Percentiles rank a stretch among this genome's conserved stretches.
Evolutionary conservation across 2,888 invertebrate species (phyloP).

Genomic region (Gari tellinella): DNA sequence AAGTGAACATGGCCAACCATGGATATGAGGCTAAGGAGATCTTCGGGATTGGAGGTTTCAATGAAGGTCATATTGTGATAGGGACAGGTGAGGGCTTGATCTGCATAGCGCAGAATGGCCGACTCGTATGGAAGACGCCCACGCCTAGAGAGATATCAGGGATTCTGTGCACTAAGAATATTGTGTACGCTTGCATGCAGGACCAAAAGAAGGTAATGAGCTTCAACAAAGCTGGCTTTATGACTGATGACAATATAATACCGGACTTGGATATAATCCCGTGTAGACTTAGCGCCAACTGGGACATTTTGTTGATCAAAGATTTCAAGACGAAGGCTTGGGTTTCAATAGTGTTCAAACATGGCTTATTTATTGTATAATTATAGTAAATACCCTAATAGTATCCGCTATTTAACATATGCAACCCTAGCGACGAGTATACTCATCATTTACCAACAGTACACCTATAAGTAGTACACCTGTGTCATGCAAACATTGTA

Average conservation of each 20-base stretch:
- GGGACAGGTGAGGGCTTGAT: conserved; percentile 43
- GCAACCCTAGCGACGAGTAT: too few species aligned
- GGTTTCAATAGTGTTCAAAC: conserved; percentile 44
- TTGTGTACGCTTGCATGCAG: conserved; percentile 50
- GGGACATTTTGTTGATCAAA: conserved; percentile 51
- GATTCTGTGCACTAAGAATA: conserved; percentile 42
- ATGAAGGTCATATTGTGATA: conserved; percentile 48
- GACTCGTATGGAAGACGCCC: conserved; percentile 46
- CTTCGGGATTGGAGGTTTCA: conserved; percentile 45
- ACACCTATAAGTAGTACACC: too few species aligned
- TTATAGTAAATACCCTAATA: not conserved
- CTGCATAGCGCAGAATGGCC: conserved; percentile 40
- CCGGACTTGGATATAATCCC: conserved; percentile 52
- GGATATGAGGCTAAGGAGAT: conserved; percentile 32
- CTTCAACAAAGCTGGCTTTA: conserved; percentile 51
- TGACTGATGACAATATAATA: conserved; percentile 52
- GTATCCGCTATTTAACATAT: too few species aligned
- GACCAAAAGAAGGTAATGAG: conserved; percentile 50
- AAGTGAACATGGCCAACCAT: conserved; percentile 30
- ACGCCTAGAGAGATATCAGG: conserved; percentile 38
- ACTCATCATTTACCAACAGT: too few species aligned
- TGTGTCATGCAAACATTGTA: too few species aligned
- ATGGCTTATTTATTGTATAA: conserved; percentile 48
- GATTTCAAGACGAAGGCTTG: conserved; percentile 54
- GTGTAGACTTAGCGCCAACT: conserved; percentile 44